Evolutionary conservation across 2,888 invertebrate genomes (phyloP), one percentile per base, ranked within the genome.

Genomic region (Tenthredo livida): DNA sequence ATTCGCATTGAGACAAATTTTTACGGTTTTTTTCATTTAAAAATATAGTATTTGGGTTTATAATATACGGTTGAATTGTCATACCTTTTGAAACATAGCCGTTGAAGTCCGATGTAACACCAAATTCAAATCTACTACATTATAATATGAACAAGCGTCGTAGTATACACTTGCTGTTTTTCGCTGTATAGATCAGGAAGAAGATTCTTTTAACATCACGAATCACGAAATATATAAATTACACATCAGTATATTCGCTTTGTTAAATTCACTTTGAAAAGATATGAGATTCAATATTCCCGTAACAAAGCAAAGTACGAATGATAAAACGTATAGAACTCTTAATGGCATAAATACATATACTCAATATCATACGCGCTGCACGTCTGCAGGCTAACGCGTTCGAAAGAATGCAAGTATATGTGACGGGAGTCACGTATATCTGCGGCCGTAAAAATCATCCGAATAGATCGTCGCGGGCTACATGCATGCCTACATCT

Each of bases 381-480:
- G 40, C 25, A 58, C 61, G 58, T 50, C 33, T 40, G 9, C 80
- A 61, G 33, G 33, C 80, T 80, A 61, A 40, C 37, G 61, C 33
- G 80, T 61, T 40, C n/a, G 61, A 25, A 21, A 40, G 61, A 58
- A 77, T 77, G 47, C 77, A 77, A 77, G 50, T 54, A 37, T 54
- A 77, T 80, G 80, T 58, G 58, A 37, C 21, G 61, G 15, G 40
- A 15, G 61, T 80, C 80, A 80, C 58, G 80, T 80, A 80, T 54
- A 80, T 54, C 40, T 43, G 40, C 9, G 21, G 29, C n/a, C 54
- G 25, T 50, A 40, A 80, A 61, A 61, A 80, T 80, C 47, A 61
- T 61, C 61, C n/a, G 33, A 80, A 80, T 80, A 80, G 80, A 80
- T 61, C 58, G 37, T 61, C 29, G 21, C 29, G 21, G n/a, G 17